Evolutionary conservation across 2,797 vertebrate species (phyloP).

Genomic region (Sparidentex hasta): DNA sequence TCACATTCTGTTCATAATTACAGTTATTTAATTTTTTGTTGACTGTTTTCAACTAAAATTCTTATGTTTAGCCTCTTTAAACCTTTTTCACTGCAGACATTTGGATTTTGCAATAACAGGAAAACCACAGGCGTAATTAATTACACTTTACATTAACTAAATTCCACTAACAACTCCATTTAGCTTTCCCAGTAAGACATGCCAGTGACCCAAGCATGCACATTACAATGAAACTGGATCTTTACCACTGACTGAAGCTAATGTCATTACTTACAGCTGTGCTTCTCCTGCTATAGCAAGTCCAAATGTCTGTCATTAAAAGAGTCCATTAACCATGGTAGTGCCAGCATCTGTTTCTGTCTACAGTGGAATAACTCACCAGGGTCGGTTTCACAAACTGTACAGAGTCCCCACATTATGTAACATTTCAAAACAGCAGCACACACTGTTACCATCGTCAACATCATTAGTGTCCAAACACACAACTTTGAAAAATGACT

Average conservation of each 20-base stretch:
- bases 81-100: background rate
- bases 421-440: slow-evolving; percentile 28
- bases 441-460: slow-evolving; percentile 25
- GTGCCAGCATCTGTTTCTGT: slow-evolving; percentile 15
- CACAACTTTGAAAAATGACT: slow-evolving; percentile 27
- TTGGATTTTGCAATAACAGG: slow-evolving; percentile 3
- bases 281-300: slow-evolving; percentile 37
- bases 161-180: slow-evolving; percentile 14
- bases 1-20: too few relatives aligned
- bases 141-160: slow-evolving; percentile 8
- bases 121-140: slow-evolving; percentile 23
- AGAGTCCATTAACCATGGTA: slow-evolving; percentile 40
- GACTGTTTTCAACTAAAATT: too few relatives aligned
- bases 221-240: slow-evolving; percentile 20
- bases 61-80: too few relatives aligned
- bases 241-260: slow-evolving; percentile 40
- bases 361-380: slow-evolving; percentile 19
- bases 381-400: slow-evolving; percentile 5
- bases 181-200: background rate
- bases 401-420: slow-evolving; percentile 4
- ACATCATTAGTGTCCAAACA: slow-evolving; percentile 54
- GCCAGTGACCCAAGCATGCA: background rate
- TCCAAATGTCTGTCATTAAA: slow-evolving; percentile 43
- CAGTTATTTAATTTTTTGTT: too few relatives aligned
- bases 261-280: slow-evolving; percentile 11